Percentiles rank a stretch among this genome's conserved stretches.
Evolutionary conservation across 2,888 invertebrate genomes (phyloP).

Genomic region (Balanococcus diminutus): DNA sequence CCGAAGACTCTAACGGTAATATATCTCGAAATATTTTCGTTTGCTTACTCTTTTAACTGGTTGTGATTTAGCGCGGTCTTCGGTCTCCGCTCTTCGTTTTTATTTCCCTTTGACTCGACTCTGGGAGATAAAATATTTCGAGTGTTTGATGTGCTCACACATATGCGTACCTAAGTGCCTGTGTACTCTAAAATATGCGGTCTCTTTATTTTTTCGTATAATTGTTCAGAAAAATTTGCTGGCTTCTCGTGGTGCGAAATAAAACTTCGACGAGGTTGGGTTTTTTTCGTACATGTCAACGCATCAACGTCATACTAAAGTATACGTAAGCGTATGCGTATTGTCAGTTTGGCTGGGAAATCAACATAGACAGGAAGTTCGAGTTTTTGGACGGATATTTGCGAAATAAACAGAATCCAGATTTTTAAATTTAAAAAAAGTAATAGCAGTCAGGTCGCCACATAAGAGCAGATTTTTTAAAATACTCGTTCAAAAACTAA

Average conservation of each 20-base stretch:
- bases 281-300: background rate
- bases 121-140: background rate
- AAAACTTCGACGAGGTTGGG: background rate
- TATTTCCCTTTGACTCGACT: background rate
- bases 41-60: slow-evolving; percentile 8
- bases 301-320: background rate
- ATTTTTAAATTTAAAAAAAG: background rate
- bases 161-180: background rate
- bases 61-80: slow-evolving; percentile 14
- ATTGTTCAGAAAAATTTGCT: background rate
- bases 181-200: background rate
- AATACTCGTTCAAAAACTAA: background rate
- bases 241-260: background rate
- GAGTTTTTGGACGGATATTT: background rate
- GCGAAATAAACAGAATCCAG: background rate
- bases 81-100: background rate
- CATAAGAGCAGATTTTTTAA: background rate
- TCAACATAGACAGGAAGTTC: slow-evolving; percentile 2
- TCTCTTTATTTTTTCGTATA: background rate
- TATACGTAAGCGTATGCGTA: background rate
- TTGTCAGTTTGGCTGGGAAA: background rate
- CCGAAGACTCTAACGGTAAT: background rate
- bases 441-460: background rate
- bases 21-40: slow-evolving; percentile 18
- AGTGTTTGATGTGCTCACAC: background rate